Base-by-base conservation (phyloP, 2,797 vertebrate species). In the Ctenopoma multispine region DNA sequence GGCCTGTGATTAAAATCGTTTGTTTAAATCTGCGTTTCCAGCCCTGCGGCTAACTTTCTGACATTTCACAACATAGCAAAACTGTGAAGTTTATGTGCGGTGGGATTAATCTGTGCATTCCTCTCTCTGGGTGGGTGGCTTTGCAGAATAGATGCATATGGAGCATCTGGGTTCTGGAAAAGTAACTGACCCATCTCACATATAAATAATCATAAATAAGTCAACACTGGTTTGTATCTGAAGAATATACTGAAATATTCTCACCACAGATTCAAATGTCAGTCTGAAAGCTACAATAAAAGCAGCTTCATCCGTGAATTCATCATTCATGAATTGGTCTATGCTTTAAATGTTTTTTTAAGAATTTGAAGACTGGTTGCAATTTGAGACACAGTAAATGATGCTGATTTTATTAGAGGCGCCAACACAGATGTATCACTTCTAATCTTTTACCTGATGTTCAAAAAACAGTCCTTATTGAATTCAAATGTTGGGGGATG, bases 1-100 rank as follows among this genome's bases (percentile, higher is more conserved):
- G 88, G 84, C 90, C 88, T 84, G 78, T 93, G 91, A 95, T 94
- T 92, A 90, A 94, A 93, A 93, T 92, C 21, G 82, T 93, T 95
- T 93, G 93, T 94, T 95, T 92, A 87, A 94, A 92, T 93, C 88
- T 89, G 79, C 87, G 83, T 93, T 91, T 93, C 88, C 90, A 81
- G 67, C 65, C 75, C 85, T 85, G 77, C 72, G 72, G 55, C 27
- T 77, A 75, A 87, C 75, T 84, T 79, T 87, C 76, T 82, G 85
- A 87, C 63, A 85, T 85, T 75, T 79, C 63, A 69, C 72, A 76
- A 79, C 67, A 73, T 73, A 69, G 69, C 76, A 80, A 67, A 65
- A 85, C 81, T 72, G 77, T 56, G 76, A 82, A 77, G 81, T 82
- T 84, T 80, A 86, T 62, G 85, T 77, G 51, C 77, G 71, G 85